phyloP scores from a whole-genome alignment of 1,140 invertebrate species.

The Drosophila sulfurigaster region DNA sequence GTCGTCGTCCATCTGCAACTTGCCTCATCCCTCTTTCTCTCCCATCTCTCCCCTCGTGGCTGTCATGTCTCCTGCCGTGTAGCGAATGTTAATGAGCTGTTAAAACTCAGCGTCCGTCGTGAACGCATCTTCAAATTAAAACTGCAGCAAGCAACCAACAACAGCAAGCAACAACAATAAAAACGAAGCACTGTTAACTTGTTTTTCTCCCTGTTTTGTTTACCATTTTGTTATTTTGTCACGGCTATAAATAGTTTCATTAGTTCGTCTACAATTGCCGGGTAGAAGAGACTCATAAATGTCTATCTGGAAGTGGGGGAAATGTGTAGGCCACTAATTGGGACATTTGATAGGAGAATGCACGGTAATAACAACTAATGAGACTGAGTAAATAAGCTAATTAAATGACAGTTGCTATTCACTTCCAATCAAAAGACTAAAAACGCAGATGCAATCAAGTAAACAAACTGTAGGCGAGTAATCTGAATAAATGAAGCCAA shows the following conservation, averaged over 20 bases:
- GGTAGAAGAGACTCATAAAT: constrained; percentile 17
- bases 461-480: neutral
- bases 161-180: no score
- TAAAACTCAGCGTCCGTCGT: constrained; percentile 47
- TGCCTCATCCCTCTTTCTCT: neutral
- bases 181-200: constrained; percentile 26
- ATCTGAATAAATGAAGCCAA: neutral
- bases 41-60: neutral
- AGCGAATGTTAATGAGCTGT: constrained; percentile 69
- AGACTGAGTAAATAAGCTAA: constrained; percentile 23
- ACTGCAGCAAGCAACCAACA: constrained; percentile 24
- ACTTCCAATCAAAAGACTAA: neutral
- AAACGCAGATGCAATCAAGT: neutral
- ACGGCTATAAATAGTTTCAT: constrained; percentile 57
- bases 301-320: neutral
- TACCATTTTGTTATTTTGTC: constrained; percentile 35
- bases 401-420: constrained; percentile 26
- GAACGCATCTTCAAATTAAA: constrained; percentile 49
- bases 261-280: constrained; percentile 40
- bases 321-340: constrained; percentile 42
- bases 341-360: constrained; percentile 1
- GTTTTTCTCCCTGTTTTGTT: constrained; percentile 25
- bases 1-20: constrained; percentile 25
- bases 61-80: constrained; percentile 44
- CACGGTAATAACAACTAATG: constrained; percentile 27